These are phyloP conservation scores for Cylloceria caligata DNA, from an alignment of 2,888 invertebrate species.

Conservation along the genomic window DNA sequence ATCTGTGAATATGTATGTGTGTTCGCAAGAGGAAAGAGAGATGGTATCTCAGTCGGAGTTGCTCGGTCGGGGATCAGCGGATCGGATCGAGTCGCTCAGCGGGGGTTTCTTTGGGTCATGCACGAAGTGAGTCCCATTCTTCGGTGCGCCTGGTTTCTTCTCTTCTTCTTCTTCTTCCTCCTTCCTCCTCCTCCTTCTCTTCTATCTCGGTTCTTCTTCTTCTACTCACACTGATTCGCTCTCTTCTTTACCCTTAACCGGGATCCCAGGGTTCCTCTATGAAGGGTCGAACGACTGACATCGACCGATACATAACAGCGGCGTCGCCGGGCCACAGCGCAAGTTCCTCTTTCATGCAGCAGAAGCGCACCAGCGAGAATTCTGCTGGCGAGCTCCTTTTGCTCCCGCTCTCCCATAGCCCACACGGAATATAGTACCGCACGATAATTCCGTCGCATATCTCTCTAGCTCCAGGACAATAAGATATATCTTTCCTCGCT, in stretches of 20 bases:
- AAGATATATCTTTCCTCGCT: conserved; percentile 78
- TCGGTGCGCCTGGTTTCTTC: conserved; percentile 66
- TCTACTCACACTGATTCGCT: conserved; percentile 60
- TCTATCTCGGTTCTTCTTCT: conserved; percentile 52
- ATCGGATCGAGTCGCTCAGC: conserved; percentile 84
- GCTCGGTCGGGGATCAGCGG: conserved; percentile 84
- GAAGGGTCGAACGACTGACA: conserved; percentile 82
- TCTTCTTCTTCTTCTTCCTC: conserved; percentile 42
- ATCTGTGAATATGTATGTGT: conserved; percentile 18
- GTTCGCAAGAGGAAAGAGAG: conserved; percentile 75
- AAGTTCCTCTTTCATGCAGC: conserved; percentile 34
- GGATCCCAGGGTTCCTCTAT: conserved; percentile 79
- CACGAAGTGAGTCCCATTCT: conserved; percentile 83
- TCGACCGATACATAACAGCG: conserved; percentile 81
- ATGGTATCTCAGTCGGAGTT: conserved; percentile 81
- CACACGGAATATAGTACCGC: conserved; percentile 61
- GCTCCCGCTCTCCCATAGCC: conserved; percentile 52
- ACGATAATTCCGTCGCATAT: conserved; percentile 71
- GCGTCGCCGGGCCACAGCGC: conserved; percentile 64
- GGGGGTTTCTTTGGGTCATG: conserved; percentile 84
- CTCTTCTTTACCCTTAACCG: conserved; percentile 68
- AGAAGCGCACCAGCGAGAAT: conserved; percentile 18
- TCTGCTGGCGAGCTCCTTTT: background rate
- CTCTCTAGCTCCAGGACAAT: conserved; percentile 72
- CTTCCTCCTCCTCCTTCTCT: conserved; percentile 45